These are phyloP conservation scores for Drosophila ambigua DNA, from an alignment of 1,140 invertebrate genomes.

Conservation along the genomic window DNA sequence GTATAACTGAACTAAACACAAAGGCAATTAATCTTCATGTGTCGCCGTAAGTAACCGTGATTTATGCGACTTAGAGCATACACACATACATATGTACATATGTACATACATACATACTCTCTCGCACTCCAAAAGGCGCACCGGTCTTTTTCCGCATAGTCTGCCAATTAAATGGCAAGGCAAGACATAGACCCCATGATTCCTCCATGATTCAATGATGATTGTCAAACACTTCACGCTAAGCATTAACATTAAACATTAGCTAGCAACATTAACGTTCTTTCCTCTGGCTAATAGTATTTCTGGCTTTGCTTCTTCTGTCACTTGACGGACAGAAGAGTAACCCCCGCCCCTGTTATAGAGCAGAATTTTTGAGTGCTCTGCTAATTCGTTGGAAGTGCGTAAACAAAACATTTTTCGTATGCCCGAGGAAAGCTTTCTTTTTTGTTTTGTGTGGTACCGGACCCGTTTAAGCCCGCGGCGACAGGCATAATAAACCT, in stretches of 20 bases:
- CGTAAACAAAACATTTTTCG: constrained; percentile 62
- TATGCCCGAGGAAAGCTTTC: constrained; percentile 22
- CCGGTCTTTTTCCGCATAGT: constrained; percentile 50
- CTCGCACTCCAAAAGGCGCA: constrained; percentile 15
- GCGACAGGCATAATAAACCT: constrained; percentile 63
- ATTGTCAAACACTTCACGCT: constrained; percentile 50
- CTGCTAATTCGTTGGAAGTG: constrained; percentile 49
- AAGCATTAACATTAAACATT: constrained; percentile 33
- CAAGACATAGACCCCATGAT: no score
- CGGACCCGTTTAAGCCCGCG: constrained; percentile 34
- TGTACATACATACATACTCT: constrained; percentile 5
- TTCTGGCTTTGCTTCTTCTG: constrained; percentile 8
- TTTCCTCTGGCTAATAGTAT: constrained; percentile 14
- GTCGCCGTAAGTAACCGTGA: constrained; percentile 47
- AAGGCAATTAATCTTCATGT: constrained; percentile 52
- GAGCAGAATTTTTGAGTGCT: constrained; percentile 38
- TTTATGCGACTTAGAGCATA: constrained; percentile 47
- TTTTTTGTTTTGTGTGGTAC: constrained; percentile 25
- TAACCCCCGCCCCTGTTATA: background rate
- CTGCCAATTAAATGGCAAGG: constrained; percentile 40
- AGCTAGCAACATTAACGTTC: constrained; percentile 2
- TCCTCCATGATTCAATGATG: constrained; percentile 20
- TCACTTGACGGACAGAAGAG: constrained; percentile 4
- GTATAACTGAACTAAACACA: constrained; percentile 32
- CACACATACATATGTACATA: constrained; percentile 5